Evolutionary conservation across 2,113 vertebrate species (phyloP).

Genomic region (Cettia cetti): DNA sequence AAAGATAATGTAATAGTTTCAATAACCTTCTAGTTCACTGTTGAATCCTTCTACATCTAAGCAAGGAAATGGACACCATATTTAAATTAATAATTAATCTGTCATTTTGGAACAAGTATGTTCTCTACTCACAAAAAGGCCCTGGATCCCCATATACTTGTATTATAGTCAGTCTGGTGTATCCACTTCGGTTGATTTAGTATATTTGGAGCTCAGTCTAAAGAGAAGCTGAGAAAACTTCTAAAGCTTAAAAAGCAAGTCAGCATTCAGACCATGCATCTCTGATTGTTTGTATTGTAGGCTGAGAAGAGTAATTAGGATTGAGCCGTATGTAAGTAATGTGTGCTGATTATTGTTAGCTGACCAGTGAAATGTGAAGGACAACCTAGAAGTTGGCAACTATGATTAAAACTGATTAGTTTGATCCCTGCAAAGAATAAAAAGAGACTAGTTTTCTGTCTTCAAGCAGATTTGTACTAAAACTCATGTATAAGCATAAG

Average conservation of each 20-base stretch:
- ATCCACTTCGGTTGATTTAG: neutral
- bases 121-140: neutral
- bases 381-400: slow-evolving; percentile 67
- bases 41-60: neutral
- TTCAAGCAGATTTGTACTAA: neutral
- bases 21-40: neutral
- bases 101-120: neutral
- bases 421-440: neutral
- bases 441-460: neutral
- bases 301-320: slow-evolving; percentile 61
- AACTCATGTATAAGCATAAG: neutral
- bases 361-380: slow-evolving; percentile 82
- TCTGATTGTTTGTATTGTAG: slow-evolving; percentile 35
- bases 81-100: neutral
- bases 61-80: neutral
- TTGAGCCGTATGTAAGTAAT: slow-evolving; percentile 42
- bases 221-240: neutral
- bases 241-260: slow-evolving; percentile 30
- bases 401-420: slow-evolving; percentile 45
- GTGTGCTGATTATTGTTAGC: slow-evolving; percentile 63
- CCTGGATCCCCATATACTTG: neutral
- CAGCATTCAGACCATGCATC: neutral
- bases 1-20: neutral
- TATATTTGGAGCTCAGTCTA: neutral
- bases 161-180: neutral